Conservation (phyloP, 2,113 vertebrate genomes). For the Hystrix cristata region DNA sequence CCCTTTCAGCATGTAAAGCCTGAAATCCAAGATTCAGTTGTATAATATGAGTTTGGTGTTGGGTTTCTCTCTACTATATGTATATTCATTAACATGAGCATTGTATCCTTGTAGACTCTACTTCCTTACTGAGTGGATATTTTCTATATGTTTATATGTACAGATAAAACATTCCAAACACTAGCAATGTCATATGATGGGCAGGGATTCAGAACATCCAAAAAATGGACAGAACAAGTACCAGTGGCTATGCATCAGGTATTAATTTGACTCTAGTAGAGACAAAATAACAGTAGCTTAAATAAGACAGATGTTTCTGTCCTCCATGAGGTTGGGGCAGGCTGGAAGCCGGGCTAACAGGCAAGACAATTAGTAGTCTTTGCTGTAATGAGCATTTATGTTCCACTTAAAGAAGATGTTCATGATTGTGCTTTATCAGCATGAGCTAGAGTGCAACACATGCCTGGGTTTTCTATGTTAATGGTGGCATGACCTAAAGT, state of each 20-base stretch:
- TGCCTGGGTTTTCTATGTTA: background rate
- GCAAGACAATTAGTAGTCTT: background rate
- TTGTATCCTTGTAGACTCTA: background rate
- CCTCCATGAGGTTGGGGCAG: background rate
- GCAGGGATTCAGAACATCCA: background rate
- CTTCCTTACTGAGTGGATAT: background rate
- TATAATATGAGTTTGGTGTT: background rate
- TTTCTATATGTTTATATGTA: background rate
- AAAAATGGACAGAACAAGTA: background rate
- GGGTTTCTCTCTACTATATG: background rate
- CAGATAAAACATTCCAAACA: background rate
- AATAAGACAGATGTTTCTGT: constrained; percentile 21
- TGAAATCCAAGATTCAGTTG: background rate
- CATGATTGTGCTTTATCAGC: background rate
- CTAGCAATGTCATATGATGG: background rate
- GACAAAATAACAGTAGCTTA: constrained; percentile 39
- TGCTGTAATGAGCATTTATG: constrained; percentile 15
- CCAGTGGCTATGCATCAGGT: background rate
- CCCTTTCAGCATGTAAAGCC: background rate
- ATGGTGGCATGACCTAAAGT: background rate
- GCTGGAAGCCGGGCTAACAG: background rate
- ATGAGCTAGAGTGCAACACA: background rate
- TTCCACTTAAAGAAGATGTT: background rate
- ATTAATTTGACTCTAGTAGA: background rate
- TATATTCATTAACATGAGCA: background rate